phyloP scores from a whole-genome alignment of 2,113 vertebrate genomes.

The Seriola quinqueradiata region DNA sequence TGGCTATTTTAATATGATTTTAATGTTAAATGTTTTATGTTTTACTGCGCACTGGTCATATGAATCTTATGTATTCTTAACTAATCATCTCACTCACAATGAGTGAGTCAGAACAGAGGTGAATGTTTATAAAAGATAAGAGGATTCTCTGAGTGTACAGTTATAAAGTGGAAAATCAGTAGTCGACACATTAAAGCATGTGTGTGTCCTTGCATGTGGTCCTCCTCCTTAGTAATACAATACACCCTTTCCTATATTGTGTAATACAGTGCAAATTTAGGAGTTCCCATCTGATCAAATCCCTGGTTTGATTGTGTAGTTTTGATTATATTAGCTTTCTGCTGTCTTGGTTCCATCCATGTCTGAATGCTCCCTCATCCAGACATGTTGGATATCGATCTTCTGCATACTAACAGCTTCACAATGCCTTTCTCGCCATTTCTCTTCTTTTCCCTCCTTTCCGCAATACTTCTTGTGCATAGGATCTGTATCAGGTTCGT shows the following conservation, averaged over 20 bases:
- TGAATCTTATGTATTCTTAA: background rate
- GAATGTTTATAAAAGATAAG: background rate
- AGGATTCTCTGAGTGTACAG: background rate
- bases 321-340: background rate
- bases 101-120: background rate
- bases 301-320: conserved; percentile 29
- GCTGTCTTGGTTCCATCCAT: conserved; percentile 16
- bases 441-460: conserved; percentile 50
- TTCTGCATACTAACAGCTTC: conserved; percentile 69
- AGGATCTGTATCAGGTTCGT: conserved; percentile 94
- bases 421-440: conserved; percentile 59
- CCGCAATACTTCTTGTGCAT: conserved; percentile 71
- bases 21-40: background rate
- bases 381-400: conserved; percentile 40
- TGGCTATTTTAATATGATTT: background rate
- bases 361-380: conserved; percentile 43
- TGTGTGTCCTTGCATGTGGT: conserved; percentile 25
- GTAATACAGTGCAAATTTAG: background rate
- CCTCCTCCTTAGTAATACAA: background rate
- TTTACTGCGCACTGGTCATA: background rate
- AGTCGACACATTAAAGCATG: background rate
- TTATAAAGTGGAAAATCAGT: background rate
- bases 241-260: background rate
- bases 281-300: conserved; percentile 16
- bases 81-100: background rate